Base-by-base conservation (phyloP, 2,888 invertebrate genomes). In the Stenurella melanura region DNA sequence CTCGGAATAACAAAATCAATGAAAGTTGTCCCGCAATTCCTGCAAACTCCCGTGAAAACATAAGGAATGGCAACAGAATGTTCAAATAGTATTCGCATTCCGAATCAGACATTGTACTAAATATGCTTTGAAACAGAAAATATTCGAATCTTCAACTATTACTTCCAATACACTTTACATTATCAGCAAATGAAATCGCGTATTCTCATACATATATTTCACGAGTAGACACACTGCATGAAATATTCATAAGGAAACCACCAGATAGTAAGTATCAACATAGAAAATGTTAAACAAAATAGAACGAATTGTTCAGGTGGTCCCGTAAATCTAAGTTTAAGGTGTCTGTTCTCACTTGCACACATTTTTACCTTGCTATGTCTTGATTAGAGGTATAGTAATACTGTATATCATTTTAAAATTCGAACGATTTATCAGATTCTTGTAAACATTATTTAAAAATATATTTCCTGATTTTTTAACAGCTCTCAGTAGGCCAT, bases 131-230 rank as follows among this genome's bases (percentile, higher is more conserved):
- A 42, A 73, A 64, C 34, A 66, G 73, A 56, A 64, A 63, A 73
- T 50, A 73, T 56, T 34, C 73, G 34, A 68, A 68, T 60, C 18
- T 69, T 63, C 64, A 11, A 19, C 74, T 42, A 68, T 74, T 68
- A 68, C 63, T 70, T 75, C 57, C 70, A 63, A 75, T 75, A 70
- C 75, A 75, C 61, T 75, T 69, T 69, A 64, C 74, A 67, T 58
- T 71, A 75, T 75, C 75, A 71, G 71, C 61, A 71, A 75, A 71
- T 38, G 58, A 64, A 75, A 75, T 71, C 71, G 64, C 34, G 57
- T 38, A 50, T 75, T 75, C 58, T 12, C 66, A 42, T 66, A 57
- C 58, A 10, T 54, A 61, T 68, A 68, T 12, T 42, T 50, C 58
- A 21, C 57, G n/a, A 42, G 57, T 63, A 57, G n/a, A 18, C 57